These are phyloP conservation scores for Tyrannus savana DNA, from an alignment of 2,113 vertebrate species.

Conservation along the genomic window DNA sequence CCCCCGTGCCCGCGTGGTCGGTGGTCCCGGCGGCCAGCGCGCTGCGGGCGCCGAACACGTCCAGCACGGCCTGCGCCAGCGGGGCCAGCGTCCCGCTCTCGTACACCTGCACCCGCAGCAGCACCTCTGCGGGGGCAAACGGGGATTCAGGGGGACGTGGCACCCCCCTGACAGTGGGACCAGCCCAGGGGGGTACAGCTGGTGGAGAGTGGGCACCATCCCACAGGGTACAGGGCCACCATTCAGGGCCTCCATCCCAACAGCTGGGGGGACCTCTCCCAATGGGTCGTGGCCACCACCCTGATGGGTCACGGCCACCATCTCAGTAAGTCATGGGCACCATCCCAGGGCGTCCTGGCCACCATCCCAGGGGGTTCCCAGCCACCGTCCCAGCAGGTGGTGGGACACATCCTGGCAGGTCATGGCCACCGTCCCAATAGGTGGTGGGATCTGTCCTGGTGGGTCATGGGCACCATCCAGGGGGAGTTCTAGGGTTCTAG, in stretches of 20 bases:
- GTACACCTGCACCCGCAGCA: conserved; percentile 94
- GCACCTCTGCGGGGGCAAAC: conserved; percentile 80
- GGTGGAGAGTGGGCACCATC: neutral
- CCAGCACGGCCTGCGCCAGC: conserved; percentile 81
- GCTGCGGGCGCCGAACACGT: conserved; percentile 88
- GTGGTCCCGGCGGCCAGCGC: conserved; percentile 81
- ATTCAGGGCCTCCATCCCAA: neutral
- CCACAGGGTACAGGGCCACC: neutral
- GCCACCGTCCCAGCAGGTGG: neutral
- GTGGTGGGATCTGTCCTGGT: neutral
- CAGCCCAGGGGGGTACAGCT: neutral
- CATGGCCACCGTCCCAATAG: neutral
- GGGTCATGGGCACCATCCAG: too few species aligned
- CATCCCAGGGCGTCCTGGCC: neutral
- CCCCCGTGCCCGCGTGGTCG: conserved; percentile 78
- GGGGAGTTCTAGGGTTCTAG: too few species aligned
- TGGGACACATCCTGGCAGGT: neutral
- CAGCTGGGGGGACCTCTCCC: neutral
- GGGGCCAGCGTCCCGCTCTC: conserved; percentile 91
- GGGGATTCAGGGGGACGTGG: too few species aligned
- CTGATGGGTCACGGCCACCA: neutral
- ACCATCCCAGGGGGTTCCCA: neutral
- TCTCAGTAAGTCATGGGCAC: neutral
- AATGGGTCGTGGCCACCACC: neutral
- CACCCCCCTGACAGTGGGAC: too few species aligned